These are phyloP conservation scores for Dissostichus mawsoni DNA, from an alignment of 2,113 vertebrate species.

Conservation along the genomic window DNA sequence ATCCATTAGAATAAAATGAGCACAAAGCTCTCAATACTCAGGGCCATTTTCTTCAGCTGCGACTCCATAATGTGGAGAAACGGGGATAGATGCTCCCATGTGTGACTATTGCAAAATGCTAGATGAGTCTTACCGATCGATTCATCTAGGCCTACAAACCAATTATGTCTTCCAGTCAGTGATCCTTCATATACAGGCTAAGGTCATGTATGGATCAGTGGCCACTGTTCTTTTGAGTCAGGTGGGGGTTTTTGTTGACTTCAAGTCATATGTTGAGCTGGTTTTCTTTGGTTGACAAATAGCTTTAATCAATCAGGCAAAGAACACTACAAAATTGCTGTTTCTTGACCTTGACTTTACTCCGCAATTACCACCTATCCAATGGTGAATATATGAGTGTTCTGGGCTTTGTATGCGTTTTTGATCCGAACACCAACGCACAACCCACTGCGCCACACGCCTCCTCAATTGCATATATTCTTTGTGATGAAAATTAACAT, in stretches of 20 bases:
- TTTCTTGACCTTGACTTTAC: too few relatives aligned
- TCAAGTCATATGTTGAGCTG: too few relatives aligned
- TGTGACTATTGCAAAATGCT: constrained; percentile 19
- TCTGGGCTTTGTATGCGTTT: too few relatives aligned
- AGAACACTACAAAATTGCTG: too few relatives aligned
- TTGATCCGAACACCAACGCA: too few relatives aligned
- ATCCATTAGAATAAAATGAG: background rate
- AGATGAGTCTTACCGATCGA: constrained; percentile 49
- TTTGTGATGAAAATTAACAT: background rate
- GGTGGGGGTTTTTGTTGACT: background rate
- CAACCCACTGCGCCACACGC: too few relatives aligned
- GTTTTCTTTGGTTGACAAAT: background rate
- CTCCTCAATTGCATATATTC: too few relatives aligned
- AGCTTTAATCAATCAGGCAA: too few relatives aligned
- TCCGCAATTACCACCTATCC: too few relatives aligned
- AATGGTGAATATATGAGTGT: too few relatives aligned
- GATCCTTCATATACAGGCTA: constrained; percentile 51
- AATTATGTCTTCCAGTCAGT: constrained; percentile 68
- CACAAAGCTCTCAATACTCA: constrained; percentile 26
- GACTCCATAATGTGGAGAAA: constrained; percentile 12
- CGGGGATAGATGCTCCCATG: constrained; percentile 25
- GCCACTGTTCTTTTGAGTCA: constrained; percentile 9
- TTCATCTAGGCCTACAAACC: constrained; percentile 46
- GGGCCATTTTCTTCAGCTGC: background rate
- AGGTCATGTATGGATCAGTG: constrained; percentile 38